These are phyloP conservation scores for Blennius ocellaris DNA, from an alignment of 2,113 vertebrate genomes.

Conservation along the genomic window DNA sequence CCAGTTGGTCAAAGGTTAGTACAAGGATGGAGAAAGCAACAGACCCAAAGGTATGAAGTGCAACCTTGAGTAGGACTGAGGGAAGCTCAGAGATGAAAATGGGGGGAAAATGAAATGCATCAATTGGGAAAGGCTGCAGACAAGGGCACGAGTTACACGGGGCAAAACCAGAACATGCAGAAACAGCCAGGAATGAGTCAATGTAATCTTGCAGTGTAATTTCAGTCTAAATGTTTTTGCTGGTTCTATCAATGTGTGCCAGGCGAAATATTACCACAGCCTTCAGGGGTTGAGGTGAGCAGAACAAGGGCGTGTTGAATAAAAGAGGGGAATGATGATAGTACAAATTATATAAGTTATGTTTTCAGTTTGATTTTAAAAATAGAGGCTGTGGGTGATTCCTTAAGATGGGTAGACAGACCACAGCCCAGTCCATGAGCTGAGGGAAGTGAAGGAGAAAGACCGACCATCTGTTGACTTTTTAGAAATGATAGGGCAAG, in stretches of 20 bases:
- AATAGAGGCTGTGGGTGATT: slow-evolving; percentile 21
- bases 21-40: slow-evolving; percentile 38
- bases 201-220: slow-evolving; percentile 30
- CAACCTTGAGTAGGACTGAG: slow-evolving; percentile 31
- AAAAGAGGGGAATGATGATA: not conserved
- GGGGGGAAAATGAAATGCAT: slow-evolving; percentile 46
- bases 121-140: slow-evolving; percentile 26
- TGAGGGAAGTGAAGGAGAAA: slow-evolving; percentile 50
- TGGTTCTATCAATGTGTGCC: not conserved
- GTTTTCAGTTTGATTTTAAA: slow-evolving; percentile 21
- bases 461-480: slow-evolving; percentile 56
- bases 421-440: not conserved
- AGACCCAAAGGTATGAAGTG: slow-evolving; percentile 10
- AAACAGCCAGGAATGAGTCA: slow-evolving; percentile 18
- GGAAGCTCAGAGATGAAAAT: slow-evolving; percentile 21
- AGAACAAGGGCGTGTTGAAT: not conserved
- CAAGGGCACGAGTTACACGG: slow-evolving; percentile 38
- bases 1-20: slow-evolving; percentile 60
- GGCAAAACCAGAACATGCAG: slow-evolving; percentile 15
- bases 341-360: slow-evolving; percentile 14
- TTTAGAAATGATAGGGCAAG: slow-evolving; percentile 35
- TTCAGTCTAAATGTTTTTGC: slow-evolving; percentile 33
- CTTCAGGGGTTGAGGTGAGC: slow-evolving; percentile 4
- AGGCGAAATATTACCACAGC: not conserved
- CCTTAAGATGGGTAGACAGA: slow-evolving; percentile 21